Percentiles rank a stretch among this genome's conserved stretches.
Conservation (phyloP, 2,888 invertebrate species). For the Lordiphosa fenestrarum region DNA sequence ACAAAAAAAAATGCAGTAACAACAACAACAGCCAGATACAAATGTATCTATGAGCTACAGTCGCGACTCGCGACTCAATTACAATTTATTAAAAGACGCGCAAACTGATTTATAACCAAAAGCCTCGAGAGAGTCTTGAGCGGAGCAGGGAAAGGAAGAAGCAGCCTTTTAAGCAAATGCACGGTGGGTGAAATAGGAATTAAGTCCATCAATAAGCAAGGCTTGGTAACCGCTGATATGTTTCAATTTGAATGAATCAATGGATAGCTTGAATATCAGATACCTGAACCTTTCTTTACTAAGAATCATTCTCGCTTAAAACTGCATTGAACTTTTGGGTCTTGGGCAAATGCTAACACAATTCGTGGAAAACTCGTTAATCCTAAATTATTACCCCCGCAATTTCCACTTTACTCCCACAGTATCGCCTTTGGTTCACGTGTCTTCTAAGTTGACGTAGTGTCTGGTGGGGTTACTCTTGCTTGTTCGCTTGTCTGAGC, state of each 20-base stretch:
- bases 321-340: too few species aligned
- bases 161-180: conserved; percentile 7
- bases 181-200: conserved; percentile 11
- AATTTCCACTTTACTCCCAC: conserved; percentile 9
- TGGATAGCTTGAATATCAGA: too few species aligned
- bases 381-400: not conserved
- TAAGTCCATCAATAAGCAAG: too few species aligned
- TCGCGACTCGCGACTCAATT: conserved; percentile 76
- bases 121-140: conserved; percentile 14
- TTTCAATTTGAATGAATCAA: too few species aligned
- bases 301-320: too few species aligned
- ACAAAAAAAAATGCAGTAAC: conserved; percentile 9
- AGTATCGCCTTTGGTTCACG: conserved; percentile 44
- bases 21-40: conserved; percentile 40
- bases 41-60: conserved; percentile 65
- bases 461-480: conserved; percentile 41
- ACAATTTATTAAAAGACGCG: conserved; percentile 73
- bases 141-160: conserved; percentile 19
- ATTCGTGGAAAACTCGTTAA: too few species aligned
- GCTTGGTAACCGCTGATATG: too few species aligned
- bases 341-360: too few species aligned
- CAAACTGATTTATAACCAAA: conserved; percentile 69
- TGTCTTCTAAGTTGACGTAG: conserved; percentile 56
- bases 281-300: too few species aligned
- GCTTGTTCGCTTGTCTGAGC: conserved; percentile 36